Base-by-base conservation (phyloP, 2,797 vertebrate species). In the Sarcoramphus papa region DNA sequence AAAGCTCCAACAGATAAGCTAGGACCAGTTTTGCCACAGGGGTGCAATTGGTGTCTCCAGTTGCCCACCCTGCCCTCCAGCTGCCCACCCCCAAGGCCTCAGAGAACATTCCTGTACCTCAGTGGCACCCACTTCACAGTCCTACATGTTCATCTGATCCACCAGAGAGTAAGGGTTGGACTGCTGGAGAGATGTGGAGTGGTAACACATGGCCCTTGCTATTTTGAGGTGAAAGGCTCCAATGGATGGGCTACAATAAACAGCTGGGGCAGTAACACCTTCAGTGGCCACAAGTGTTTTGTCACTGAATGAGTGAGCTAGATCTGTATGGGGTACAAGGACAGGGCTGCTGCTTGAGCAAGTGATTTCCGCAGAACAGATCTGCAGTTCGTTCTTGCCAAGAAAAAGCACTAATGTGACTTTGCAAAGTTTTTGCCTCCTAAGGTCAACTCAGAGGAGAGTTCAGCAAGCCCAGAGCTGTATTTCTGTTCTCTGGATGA, bases 401-500 rank as follows among this genome's bases (percentile, higher is more conserved):
- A 78, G 62, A 80, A 64, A 89, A 80, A 77, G 4, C 28, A 73
- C 47, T 86, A 65, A 67, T 75, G 65, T 62, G 64, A 88, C 79
- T 94, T 93, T 91, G 62, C 28, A 75, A 91, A 95, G 78, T 59
- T 96, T 93, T 87, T 40, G 40, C 19, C 13, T 84, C 50, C 50
- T 85, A 60, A 76, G 33, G 21, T 93, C 78, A 80, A 76, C 63
- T 62, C 28, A 79, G 84, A 92, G 72, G 85, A 79, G 62, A 90
- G 59, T 88, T 94, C 65, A 92, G 59, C 43, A 84, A 88, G 57
- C 69, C 54, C 78, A 96, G 59, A 93, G 82, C 75, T 84, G 43
- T 85, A 80, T 90, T 92, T 89, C 74, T 96, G 92, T 90, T 69
- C 89, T 95, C 65, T 95, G 89, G 89, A 84, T 96, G 92, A 97